Conservation (phyloP, 2,113 vertebrate genomes). For the Pterophyllum scalare region DNA sequence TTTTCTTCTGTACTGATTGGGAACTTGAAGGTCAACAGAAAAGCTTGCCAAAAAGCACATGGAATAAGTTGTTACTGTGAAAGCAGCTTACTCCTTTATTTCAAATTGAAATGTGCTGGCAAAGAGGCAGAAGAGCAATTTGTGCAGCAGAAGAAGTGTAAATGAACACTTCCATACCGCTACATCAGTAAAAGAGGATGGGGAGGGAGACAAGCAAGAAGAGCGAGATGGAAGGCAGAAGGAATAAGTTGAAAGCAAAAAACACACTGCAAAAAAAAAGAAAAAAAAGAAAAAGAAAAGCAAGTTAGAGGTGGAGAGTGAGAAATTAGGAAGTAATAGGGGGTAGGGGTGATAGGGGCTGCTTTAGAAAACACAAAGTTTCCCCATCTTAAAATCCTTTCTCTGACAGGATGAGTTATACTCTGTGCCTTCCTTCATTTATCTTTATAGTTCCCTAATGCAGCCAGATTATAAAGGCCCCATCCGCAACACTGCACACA, state of each 20-base stretch:
- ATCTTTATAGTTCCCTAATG: slow-evolving; percentile 83
- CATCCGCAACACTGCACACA: slow-evolving; percentile 68
- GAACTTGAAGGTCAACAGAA: slow-evolving; percentile 76
- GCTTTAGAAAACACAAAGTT: slow-evolving; percentile 79
- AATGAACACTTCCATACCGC: slow-evolving; percentile 70
- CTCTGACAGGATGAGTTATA: slow-evolving; percentile 84
- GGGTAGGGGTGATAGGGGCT: slow-evolving; percentile 43
- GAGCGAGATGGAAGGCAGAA: not conserved
- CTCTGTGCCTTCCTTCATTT: slow-evolving; percentile 76
- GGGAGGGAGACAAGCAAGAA: not conserved
- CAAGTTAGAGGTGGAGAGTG: slow-evolving; percentile 45
- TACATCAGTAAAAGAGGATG: slow-evolving; percentile 50
- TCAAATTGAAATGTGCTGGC: slow-evolving; percentile 70
- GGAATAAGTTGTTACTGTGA: slow-evolving; percentile 59
- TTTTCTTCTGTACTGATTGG: slow-evolving; percentile 71
- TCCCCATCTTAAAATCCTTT: slow-evolving; percentile 67
- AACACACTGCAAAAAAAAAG: slow-evolving; percentile 39
- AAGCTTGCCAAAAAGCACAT: slow-evolving; percentile 64
- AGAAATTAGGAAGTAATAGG: slow-evolving; percentile 59
- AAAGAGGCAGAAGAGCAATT: slow-evolving; percentile 71
- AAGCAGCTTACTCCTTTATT: slow-evolving; percentile 68
- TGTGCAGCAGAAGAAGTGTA: slow-evolving; percentile 65
- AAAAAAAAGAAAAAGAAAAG: not conserved
- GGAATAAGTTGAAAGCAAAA: slow-evolving; percentile 56
- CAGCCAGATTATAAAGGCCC: slow-evolving; percentile 79